A percentile compares a stretch with the other conserved stretches of the same genome.
These are phyloP conservation scores for Pyrocephalus nanus DNA, from an alignment of 2,797 vertebrate genomes.

Conservation along the genomic window DNA sequence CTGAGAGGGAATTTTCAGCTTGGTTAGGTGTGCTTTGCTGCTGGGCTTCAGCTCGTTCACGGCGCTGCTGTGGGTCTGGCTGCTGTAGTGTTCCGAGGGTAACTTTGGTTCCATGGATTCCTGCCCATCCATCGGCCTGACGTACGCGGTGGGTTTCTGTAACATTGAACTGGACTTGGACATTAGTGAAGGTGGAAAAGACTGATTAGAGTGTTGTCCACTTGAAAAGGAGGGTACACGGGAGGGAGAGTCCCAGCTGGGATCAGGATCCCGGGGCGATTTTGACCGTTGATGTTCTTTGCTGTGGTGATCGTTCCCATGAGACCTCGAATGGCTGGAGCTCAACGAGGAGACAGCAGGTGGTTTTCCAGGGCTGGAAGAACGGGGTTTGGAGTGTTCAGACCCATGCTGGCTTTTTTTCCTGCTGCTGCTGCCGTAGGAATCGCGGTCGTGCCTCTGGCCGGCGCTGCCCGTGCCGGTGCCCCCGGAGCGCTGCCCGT, in stretches of 20 bases:
- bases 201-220: conserved; percentile 90
- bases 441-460: conserved; percentile 90
- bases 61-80: conserved; percentile 86
- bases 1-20: conserved; percentile 96
- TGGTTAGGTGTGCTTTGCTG: conserved; percentile 93
- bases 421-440: conserved; percentile 75
- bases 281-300: conserved; percentile 94
- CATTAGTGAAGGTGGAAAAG: conserved; percentile 95
- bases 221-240: conserved; percentile 89
- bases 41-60: conserved; percentile 93
- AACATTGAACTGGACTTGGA: conserved; percentile 94
- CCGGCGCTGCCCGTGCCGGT: conserved; percentile 73
- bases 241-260: conserved; percentile 97
- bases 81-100: conserved; percentile 89
- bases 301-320: conserved; percentile 88
- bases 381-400: conserved; percentile 92
- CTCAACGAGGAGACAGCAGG: conserved; percentile 85
- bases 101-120: conserved; percentile 94
- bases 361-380: conserved; percentile 86
- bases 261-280: conserved; percentile 92
- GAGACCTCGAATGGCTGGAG: conserved; percentile 87
- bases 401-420: conserved; percentile 94
- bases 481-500: conserved; percentile 72
- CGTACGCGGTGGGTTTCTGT: conserved; percentile 98
- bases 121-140: conserved; percentile 98